Conservation (phyloP, 2,888 invertebrate species). For the Xestobium rufovillosum region DNA sequence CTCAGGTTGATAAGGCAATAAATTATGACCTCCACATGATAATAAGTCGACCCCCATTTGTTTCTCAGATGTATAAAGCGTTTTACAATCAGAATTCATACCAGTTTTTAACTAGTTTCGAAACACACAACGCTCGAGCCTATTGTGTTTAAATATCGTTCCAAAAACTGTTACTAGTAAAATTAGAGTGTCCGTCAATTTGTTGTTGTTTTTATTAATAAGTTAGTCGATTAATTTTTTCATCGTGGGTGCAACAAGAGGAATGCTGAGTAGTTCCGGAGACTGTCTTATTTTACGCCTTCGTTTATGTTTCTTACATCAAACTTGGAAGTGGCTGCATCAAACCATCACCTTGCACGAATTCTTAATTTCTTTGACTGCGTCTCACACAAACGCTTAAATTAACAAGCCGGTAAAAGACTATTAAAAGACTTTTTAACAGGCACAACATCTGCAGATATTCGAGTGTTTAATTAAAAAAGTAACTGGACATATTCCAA, state of each 20-base stretch:
- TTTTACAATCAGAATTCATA: too few relatives aligned
- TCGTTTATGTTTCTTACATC: conserved; percentile 82
- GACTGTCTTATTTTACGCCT: conserved; percentile 83
- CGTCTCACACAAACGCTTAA: conserved; percentile 60
- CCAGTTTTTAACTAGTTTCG: too few relatives aligned
- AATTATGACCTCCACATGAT: too few relatives aligned
- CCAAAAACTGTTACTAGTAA: too few relatives aligned
- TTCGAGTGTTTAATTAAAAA: conserved; percentile 5
- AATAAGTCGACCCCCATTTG: too few relatives aligned
- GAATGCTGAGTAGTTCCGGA: conserved; percentile 58
- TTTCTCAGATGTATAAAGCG: too few relatives aligned
- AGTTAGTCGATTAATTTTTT: too few relatives aligned
- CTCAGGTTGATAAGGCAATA: too few relatives aligned
- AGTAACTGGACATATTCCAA: conserved; percentile 20
- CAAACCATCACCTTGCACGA: conserved; percentile 84
- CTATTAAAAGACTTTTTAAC: conserved; percentile 4
- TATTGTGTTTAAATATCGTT: too few relatives aligned
- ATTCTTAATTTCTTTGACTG: conserved; percentile 72
- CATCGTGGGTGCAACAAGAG: conserved; percentile 39
- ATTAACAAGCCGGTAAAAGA: conserved; percentile 5
- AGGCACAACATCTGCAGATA: conserved; percentile 29
- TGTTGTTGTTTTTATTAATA: too few relatives aligned
- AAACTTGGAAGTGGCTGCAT: conserved; percentile 93
- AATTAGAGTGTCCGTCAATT: too few relatives aligned
- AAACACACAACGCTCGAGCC: too few relatives aligned